A percentile compares a stretch with the other conserved stretches of the same genome.
Evolutionary conservation across 1,140 invertebrate species (phyloP).

Genomic region (Drosophila melanica): DNA sequence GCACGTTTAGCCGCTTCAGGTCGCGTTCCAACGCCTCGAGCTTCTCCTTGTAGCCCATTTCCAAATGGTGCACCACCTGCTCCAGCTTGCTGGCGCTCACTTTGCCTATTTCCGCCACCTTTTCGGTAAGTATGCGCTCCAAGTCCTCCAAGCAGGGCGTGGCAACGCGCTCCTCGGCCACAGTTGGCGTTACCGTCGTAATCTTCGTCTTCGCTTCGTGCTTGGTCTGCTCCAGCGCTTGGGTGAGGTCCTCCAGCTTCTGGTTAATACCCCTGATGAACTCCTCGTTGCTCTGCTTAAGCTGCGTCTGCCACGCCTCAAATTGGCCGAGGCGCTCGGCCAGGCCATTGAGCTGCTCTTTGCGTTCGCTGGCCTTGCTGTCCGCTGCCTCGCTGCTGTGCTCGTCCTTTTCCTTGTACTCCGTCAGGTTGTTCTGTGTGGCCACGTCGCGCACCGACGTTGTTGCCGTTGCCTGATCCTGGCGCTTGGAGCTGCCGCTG

Average conservation of each 20-base stretch:
- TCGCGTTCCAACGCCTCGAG: conserved; percentile 66
- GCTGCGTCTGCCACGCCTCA: conserved; percentile 63
- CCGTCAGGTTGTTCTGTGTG: conserved; percentile 74
- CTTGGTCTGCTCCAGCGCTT: conserved; percentile 59
- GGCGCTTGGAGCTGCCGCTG: conserved; percentile 33
- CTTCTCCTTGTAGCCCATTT: conserved; percentile 72
- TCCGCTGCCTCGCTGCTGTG: conserved; percentile 28
- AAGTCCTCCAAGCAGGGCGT: conserved; percentile 67
- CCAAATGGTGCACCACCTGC: conserved; percentile 68
- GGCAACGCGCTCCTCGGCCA: conserved; percentile 30
- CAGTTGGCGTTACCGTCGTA: background rate
- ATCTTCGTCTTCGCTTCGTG: conserved; percentile 4
- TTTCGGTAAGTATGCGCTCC: conserved; percentile 70
- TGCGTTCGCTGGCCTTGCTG: conserved; percentile 50
- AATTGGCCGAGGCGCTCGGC: conserved; percentile 62
- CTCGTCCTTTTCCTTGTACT: conserved; percentile 74
- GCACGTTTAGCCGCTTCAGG: conserved; percentile 40
- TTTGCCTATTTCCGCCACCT: conserved; percentile 73
- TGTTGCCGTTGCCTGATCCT: conserved; percentile 38
- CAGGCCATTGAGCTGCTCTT: conserved; percentile 61
- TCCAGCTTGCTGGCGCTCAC: conserved; percentile 66
- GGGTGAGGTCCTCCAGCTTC: conserved; percentile 54
- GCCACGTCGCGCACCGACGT: conserved; percentile 50
- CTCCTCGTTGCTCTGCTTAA: conserved; percentile 64
- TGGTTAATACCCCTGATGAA: conserved; percentile 72